Percentiles rank a stretch among this genome's conserved stretches.
Conservation (phyloP, 2,113 vertebrate genomes). For the Oryzias javanicus region DNA sequence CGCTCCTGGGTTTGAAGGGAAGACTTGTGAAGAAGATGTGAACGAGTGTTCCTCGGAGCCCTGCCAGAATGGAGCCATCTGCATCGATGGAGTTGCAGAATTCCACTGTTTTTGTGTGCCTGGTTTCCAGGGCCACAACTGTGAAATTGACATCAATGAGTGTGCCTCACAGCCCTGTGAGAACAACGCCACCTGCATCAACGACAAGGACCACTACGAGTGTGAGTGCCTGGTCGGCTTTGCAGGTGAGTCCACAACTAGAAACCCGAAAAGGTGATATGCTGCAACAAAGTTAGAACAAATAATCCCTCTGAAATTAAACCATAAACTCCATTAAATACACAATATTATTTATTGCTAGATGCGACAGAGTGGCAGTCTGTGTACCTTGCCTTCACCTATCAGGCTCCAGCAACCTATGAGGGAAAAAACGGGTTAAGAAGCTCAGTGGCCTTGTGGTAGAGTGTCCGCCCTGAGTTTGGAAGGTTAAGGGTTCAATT, state of each 20-base stretch:
- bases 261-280: neutral
- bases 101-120: conserved; percentile 95
- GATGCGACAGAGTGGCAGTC: no score
- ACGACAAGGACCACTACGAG: conserved; percentile 85
- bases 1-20: conserved; percentile 74
- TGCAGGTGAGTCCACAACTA: conserved; percentile 74
- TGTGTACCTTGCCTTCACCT: no score
- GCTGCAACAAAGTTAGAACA: no score
- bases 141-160: conserved; percentile 96
- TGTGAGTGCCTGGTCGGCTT: conserved; percentile 86
- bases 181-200: conserved; percentile 88
- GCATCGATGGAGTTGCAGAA: conserved; percentile 72
- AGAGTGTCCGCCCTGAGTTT: no score
- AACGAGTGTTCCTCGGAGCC: conserved; percentile 82
- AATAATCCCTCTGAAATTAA: no score
- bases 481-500: no score
- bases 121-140: conserved; percentile 89
- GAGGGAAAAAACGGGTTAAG: no score
- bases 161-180: conserved; percentile 89
- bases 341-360: no score
- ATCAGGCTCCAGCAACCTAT: no score
- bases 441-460: no score
- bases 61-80: conserved; percentile 91
- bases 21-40: conserved; percentile 75
- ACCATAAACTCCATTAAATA: no score